Evolutionary conservation across 1,140 invertebrate genomes (phyloP).

Genomic region (Brachionus calyciflorus): DNA sequence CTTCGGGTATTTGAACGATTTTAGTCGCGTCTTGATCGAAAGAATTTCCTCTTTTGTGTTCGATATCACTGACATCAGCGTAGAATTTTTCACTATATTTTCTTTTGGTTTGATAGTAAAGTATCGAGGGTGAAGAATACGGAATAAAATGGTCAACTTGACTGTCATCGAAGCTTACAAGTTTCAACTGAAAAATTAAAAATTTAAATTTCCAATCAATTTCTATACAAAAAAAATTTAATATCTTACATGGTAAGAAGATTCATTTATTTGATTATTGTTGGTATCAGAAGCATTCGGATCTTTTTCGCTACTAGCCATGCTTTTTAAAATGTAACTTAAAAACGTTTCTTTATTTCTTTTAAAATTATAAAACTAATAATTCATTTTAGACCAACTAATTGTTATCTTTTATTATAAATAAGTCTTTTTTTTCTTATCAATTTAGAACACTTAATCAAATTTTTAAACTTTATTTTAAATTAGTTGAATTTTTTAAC

Average conservation of each 20-base stretch:
- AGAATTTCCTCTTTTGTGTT: slow-evolving; percentile 10
- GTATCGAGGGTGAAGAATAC: slow-evolving; percentile 39
- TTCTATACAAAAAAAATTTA: background rate
- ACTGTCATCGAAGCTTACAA: slow-evolving; percentile 38
- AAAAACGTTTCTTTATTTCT: background rate
- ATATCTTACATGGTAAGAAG: slow-evolving; percentile 32
- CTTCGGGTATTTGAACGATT: slow-evolving; percentile 20
- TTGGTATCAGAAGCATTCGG: background rate
- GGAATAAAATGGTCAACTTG: slow-evolving; percentile 44
- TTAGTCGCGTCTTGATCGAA: slow-evolving; percentile 9
- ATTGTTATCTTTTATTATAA: too few species aligned
- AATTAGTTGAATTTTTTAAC: too few species aligned
- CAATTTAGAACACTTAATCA: too few species aligned
- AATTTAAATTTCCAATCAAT: too few species aligned
- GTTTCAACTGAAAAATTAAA: slow-evolving; percentile 16
- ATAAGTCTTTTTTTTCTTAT: too few species aligned
- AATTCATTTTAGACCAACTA: too few species aligned
- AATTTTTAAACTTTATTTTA: too few species aligned
- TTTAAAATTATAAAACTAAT: background rate
- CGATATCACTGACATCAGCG: slow-evolving; percentile 1
- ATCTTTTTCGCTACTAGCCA: slow-evolving; percentile 15
- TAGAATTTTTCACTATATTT: background rate
- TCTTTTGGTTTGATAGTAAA: slow-evolving; percentile 31
- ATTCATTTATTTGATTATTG: slow-evolving; percentile 32
- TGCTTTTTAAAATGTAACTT: slow-evolving; percentile 4